Percentiles rank a stretch among this genome's conserved stretches.
Conservation (phyloP, 64 coral and sea anemone species). For the Exaiptasia diaphana region DNA sequence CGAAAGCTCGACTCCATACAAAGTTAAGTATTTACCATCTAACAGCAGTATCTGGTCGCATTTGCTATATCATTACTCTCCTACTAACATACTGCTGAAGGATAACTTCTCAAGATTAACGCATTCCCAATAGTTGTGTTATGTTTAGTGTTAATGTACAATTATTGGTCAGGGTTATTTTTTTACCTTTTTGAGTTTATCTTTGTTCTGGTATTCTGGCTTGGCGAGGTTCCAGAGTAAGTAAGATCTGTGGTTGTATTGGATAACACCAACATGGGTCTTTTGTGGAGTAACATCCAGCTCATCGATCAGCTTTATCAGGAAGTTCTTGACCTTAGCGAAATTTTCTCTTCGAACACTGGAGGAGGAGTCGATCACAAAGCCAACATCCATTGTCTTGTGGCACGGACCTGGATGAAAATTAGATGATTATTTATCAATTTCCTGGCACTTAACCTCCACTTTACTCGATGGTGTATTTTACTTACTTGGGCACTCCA, state of each 20-base stretch:
- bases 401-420: background rate
- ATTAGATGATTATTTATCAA: background rate
- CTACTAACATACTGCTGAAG: too few species aligned
- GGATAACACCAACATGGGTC: slow-evolving; percentile 23
- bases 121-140: too few species aligned
- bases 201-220: background rate
- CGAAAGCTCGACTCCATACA: too few species aligned
- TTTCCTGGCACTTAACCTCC: background rate
- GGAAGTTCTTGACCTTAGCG: background rate
- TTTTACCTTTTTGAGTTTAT: background rate
- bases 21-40: too few species aligned
- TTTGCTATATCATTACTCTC: too few species aligned
- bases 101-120: too few species aligned
- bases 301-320: background rate
- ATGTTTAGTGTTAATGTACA: background rate
- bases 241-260: slow-evolving; percentile 17
- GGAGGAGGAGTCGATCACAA: slow-evolving; percentile 35
- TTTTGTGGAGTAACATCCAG: background rate
- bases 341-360: slow-evolving; percentile 1
- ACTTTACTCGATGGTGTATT: background rate
- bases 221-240: slow-evolving; percentile 1
- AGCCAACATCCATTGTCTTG: slow-evolving; percentile 35
- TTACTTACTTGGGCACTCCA: background rate
- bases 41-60: too few species aligned
- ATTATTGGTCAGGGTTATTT: background rate